A percentile compares a stretch with the other conserved stretches of the same genome.
Conservation (phyloP, 2,888 invertebrate genomes). For the Pycnomerus fuliginosus region DNA sequence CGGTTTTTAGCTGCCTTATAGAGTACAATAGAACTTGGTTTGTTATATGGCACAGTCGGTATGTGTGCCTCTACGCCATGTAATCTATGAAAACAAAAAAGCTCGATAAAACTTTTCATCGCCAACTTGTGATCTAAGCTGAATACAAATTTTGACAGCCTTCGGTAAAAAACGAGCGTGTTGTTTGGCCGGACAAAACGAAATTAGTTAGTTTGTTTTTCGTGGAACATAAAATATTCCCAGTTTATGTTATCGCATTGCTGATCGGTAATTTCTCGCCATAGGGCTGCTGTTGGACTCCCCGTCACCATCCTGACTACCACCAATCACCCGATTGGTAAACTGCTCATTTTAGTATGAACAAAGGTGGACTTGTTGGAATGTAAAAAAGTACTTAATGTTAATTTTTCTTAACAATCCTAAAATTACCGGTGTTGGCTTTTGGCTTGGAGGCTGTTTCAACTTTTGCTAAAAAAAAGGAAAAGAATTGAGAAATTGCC, state of each 20-base stretch:
- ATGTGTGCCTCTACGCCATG: too few species aligned
- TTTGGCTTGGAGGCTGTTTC: slow-evolving; percentile 10
- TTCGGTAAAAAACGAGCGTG: too few species aligned
- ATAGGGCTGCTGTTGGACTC: slow-evolving; percentile 52
- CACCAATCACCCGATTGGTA: slow-evolving; percentile 49
- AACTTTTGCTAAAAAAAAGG: not conserved
- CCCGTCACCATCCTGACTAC: slow-evolving; percentile 36
- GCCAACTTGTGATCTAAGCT: too few species aligned
- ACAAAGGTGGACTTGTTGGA: slow-evolving; percentile 42
- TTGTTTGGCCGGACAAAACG: slow-evolving; percentile 16
- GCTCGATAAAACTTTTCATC: too few species aligned
- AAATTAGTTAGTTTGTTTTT: slow-evolving; percentile 11
- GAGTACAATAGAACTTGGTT: too few species aligned
- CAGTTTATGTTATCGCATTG: slow-evolving; percentile 28
- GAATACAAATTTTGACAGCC: too few species aligned
- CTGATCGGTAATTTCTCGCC: slow-evolving; percentile 54
- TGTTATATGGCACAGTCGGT: too few species aligned
- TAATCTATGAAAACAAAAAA: too few species aligned
- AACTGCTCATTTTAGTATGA: slow-evolving; percentile 37
- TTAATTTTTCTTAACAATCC: slow-evolving; percentile 26
- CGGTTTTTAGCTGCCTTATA: too few species aligned
- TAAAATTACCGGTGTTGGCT: slow-evolving; percentile 19
- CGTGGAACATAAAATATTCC: slow-evolving; percentile 14
- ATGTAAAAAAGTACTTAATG: slow-evolving; percentile 33
- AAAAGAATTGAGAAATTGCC: not conserved